Percentiles rank a stretch among this genome's conserved stretches.
Evolutionary conservation across 2,888 invertebrate species (phyloP).

Genomic region (Osedax frankpressi): DNA sequence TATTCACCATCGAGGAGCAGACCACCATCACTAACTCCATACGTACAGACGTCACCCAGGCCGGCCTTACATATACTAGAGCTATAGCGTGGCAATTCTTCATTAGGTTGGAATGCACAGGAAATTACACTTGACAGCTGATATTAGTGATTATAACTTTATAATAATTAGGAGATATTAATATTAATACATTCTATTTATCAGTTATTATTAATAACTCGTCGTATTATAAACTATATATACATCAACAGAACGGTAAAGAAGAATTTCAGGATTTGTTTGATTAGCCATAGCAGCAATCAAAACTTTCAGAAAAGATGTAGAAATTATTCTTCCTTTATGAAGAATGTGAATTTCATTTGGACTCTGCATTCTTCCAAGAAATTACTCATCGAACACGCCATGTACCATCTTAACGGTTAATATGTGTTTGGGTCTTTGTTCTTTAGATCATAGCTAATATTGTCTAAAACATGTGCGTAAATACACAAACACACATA

Average conservation of each 20-base stretch:
- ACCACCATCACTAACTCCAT: slow-evolving; percentile 46
- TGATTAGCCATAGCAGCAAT: slow-evolving; percentile 34
- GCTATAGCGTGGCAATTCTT: slow-evolving; percentile 47
- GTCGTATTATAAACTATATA: too few species aligned
- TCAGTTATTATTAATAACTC: too few species aligned
- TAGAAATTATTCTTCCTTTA: slow-evolving; percentile 39
- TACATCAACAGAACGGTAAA: slow-evolving; percentile 36
- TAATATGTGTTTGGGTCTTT: too few species aligned
- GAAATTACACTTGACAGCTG: too few species aligned
- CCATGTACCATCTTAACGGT: slow-evolving; percentile 39
- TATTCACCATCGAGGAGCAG: slow-evolving; percentile 44
- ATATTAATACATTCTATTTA: neutral
- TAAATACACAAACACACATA: too few species aligned
- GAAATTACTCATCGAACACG: slow-evolving; percentile 40
- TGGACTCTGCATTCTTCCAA: slow-evolving; percentile 45
- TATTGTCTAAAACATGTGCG: too few species aligned
- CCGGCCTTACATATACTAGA: slow-evolving; percentile 43
- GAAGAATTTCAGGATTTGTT: slow-evolving; percentile 42
- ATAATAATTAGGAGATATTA: too few species aligned
- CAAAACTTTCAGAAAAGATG: slow-evolving; percentile 39
- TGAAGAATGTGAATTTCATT: slow-evolving; percentile 43
- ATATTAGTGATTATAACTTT: too few species aligned
- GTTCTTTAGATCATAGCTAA: too few species aligned
- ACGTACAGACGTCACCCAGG: slow-evolving; percentile 44
- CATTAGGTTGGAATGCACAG: slow-evolving; percentile 32